A percentile compares a stretch with the other conserved stretches of the same genome.
Evolutionary conservation across 1,140 invertebrate species (phyloP).

Genomic region (Ctenoplectra terminalis): DNA sequence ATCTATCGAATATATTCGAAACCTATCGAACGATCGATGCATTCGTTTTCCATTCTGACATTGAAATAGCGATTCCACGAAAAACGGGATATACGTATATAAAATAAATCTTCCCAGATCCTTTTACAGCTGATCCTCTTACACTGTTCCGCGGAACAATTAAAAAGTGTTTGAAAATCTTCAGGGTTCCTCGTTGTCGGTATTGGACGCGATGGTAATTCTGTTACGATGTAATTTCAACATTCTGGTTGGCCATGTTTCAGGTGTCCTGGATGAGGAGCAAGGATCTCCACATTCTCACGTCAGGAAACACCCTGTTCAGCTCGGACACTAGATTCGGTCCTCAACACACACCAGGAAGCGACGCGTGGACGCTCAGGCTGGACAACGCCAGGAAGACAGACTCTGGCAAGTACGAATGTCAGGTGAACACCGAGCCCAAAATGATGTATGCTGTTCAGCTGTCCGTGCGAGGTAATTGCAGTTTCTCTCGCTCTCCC

Average conservation of each 20-base stretch:
- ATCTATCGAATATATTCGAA: neutral
- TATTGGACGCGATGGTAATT: slow-evolving; percentile 6
- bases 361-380: slow-evolving; percentile 87
- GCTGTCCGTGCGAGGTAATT: slow-evolving; percentile 86
- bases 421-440: slow-evolving; percentile 91
- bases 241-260: slow-evolving; percentile 57
- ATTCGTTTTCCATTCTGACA: neutral
- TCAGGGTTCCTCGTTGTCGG: too few relatives aligned
- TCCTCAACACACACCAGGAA: slow-evolving; percentile 83
- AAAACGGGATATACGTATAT: too few relatives aligned
- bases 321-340: slow-evolving; percentile 88
- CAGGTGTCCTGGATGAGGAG: slow-evolving; percentile 91
- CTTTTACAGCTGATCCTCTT: neutral
- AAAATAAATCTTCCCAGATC: too few relatives aligned
- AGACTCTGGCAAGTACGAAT: slow-evolving; percentile 90
- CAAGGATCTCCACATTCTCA: slow-evolving; percentile 89
- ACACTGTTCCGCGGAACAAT: slow-evolving; percentile 22
- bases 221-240: slow-evolving; percentile 13
- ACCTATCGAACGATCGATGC: slow-evolving; percentile 19
- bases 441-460: slow-evolving; percentile 88
- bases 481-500: slow-evolving; percentile 20
- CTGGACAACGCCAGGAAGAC: slow-evolving; percentile 86
- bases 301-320: slow-evolving; percentile 87
- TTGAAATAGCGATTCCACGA: too few relatives aligned
- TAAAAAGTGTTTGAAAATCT: neutral